Base-by-base conservation (phyloP, 2,113 vertebrate genomes). In the Hippocampus guttulatus region DNA sequence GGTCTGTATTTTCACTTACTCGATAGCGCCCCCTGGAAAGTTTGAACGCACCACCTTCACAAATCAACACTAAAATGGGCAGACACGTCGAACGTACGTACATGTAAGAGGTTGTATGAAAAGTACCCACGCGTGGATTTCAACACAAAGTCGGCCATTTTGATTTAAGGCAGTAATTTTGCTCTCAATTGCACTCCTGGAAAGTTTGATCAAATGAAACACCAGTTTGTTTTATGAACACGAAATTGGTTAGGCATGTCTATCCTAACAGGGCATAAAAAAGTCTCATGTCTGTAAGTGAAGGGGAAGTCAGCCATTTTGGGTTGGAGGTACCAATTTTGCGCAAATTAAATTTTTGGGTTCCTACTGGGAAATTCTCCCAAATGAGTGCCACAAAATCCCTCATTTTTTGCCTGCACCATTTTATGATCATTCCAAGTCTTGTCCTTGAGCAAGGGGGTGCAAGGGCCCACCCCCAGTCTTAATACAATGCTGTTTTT, bases 1-100 rank as follows among this genome's bases (percentile, higher is more conserved):
- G 43, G 77, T 74, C 61, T 63, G 14, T 49, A 69, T 52, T 69
- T n/a, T 23, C 21, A 55, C 9, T 55, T 55, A 23, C 52, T 55
- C 8, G 1, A 23, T 55, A 23, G 52, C 47, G 15, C 47, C 47
- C 47, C 16, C 47, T 51, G 47, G 8, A 54, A 55, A 55, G 21
- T 55, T 3, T 10, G 21, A 11, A 8, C 4, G 3, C 47, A 49
- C 12, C 47, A 16, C 16, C 20, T 51, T 51, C 5, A 20, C 21
- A n/a, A n/a, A 54, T 54, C 20, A 6, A 20, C 45, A 47, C 45
- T 2, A 5, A 47, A 47, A 15, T 51, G 49, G 49, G 18, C 18
- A 16, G 15, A 51, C 16, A 18, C 4, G 49, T 49, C 14, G 5
- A 51, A 6, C 49, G 10, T 51, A 38, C 5, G 5, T 38, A 38